These are phyloP conservation scores for Recurvirostra avosetta DNA, from an alignment of 2,113 vertebrate species.

Conservation along the genomic window DNA sequence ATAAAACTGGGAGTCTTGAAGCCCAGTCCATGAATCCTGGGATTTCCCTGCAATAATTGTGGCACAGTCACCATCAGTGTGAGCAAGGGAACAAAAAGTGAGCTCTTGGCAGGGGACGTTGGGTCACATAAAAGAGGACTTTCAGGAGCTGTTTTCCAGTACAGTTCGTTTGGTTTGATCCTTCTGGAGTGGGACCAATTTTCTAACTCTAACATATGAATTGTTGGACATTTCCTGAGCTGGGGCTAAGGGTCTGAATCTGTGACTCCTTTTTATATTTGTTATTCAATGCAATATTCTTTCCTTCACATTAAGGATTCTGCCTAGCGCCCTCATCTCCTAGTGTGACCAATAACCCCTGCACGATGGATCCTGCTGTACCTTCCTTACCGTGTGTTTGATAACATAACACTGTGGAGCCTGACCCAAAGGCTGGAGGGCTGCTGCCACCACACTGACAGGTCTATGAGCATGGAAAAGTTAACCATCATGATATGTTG, in stretches of 20 bases:
- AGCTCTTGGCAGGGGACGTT: neutral
- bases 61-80: rapidly evolving
- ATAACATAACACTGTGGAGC: neutral
- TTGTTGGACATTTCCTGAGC: neutral
- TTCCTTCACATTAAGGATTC: neutral
- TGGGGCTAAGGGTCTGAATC: neutral
- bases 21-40: rapidly evolving
- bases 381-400: neutral
- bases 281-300: neutral
- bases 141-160: neutral
- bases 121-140: neutral
- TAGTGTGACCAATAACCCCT: neutral
- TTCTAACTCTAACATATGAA: rapidly evolving
- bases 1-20: neutral
- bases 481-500: neutral
- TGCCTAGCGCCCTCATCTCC: neutral
- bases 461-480: rapidly evolving
- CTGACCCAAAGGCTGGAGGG: neutral
- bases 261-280: neutral
- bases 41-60: neutral
- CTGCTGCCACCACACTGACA: neutral
- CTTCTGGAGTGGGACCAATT: neutral
- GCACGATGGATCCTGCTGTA: neutral
- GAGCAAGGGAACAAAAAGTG: neutral
- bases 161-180: neutral